Conservation (phyloP, 2,797 vertebrate genomes). For the Tangara arthus region DNA sequence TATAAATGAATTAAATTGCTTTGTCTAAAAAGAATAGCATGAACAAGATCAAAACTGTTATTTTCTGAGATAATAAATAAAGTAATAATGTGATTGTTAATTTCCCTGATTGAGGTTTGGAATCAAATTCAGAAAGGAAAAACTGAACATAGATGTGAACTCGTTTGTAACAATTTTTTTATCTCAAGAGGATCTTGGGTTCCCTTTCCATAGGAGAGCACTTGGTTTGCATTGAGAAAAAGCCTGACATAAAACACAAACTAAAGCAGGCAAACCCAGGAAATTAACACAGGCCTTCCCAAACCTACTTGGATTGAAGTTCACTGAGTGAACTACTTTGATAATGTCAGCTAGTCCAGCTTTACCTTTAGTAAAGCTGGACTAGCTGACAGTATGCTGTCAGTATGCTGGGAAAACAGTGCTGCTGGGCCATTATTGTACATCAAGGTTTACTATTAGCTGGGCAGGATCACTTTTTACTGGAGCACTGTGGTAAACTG, state of each 20-base stretch:
- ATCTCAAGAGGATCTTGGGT: not conserved
- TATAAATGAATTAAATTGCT: not conserved
- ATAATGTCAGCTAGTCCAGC: not conserved
- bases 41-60: not conserved
- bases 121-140: not conserved
- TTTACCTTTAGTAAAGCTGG: rapidly evolving
- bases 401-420: not conserved
- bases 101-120: not conserved
- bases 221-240: not conserved
- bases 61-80: not conserved
- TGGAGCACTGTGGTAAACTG: rapidly evolving
- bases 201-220: not conserved
- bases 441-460: not conserved
- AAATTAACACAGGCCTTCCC: not conserved
- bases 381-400: too few relatives aligned
- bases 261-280: not conserved
- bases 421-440: not conserved
- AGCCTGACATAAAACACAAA: not conserved
- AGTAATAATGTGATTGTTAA: not conserved
- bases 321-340: not conserved
- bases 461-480: not conserved
- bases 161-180: not conserved
- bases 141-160: not conserved
- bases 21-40: not conserved
- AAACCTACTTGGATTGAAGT: not conserved